Percentiles rank a stretch among this genome's conserved stretches.
Evolutionary conservation across 1,140 invertebrate species (phyloP).

Genomic region (Eciton burchellii): DNA sequence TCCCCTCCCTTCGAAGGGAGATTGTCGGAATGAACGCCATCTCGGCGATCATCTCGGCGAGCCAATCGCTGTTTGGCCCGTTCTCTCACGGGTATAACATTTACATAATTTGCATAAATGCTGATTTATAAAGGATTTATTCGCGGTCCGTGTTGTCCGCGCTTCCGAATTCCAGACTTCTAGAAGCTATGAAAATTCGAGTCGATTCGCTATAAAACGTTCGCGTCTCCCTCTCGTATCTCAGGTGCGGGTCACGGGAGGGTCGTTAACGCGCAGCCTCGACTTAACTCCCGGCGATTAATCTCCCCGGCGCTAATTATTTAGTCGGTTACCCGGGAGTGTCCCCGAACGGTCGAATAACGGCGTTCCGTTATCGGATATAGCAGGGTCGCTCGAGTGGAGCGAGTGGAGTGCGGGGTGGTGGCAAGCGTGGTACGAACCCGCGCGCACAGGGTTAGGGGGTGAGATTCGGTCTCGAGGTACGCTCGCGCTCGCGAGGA

Average conservation of each 20-base stretch:
- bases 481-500: slow-evolving; percentile 73
- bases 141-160: neutral
- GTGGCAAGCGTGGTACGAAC: slow-evolving; percentile 43
- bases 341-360: slow-evolving; percentile 65
- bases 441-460: slow-evolving; percentile 54
- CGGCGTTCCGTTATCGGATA: slow-evolving; percentile 70
- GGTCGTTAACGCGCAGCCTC: slow-evolving; percentile 61
- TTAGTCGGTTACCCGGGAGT: slow-evolving; percentile 75
- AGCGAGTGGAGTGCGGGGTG: slow-evolving; percentile 24
- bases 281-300: slow-evolving; percentile 79
- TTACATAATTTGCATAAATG: neutral
- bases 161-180: slow-evolving; percentile 12
- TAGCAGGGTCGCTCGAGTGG: slow-evolving; percentile 66
- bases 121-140: slow-evolving; percentile 19
- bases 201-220: neutral
- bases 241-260: slow-evolving; percentile 48
- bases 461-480: slow-evolving; percentile 60
- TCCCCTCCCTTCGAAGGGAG: neutral
- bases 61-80: neutral
- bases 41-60: neutral
- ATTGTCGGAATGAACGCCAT: neutral
- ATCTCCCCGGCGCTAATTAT: slow-evolving; percentile 83
- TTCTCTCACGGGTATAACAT: neutral
- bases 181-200: neutral
- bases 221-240: no score